Percentiles rank a stretch among this genome's conserved stretches.
Conservation (phyloP, 92 coral and sea anemone species). For the Parazoanthus atlanticus region DNA sequence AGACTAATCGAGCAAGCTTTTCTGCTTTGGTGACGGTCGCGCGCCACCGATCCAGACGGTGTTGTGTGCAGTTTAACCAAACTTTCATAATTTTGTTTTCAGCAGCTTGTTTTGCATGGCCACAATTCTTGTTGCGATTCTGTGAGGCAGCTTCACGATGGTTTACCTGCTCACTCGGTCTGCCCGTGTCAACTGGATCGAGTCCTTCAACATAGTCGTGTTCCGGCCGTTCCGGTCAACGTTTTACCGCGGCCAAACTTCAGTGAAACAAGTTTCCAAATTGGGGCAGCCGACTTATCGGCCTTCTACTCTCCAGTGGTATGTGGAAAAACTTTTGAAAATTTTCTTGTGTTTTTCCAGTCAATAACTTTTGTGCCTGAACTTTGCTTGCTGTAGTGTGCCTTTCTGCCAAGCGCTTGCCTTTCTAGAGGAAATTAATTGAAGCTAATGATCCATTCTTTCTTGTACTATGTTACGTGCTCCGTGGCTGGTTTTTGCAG, state of each 20-base stretch:
- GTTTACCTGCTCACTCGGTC: constrained; percentile 77
- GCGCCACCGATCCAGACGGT: constrained; percentile 26
- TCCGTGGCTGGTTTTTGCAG: constrained; percentile 49
- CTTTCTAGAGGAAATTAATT: constrained; percentile 14
- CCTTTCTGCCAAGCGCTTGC: not conserved
- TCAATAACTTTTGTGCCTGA: not conserved
- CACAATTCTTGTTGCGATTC: constrained; percentile 87
- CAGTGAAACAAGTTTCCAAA: constrained; percentile 71
- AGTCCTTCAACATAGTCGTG: constrained; percentile 82
- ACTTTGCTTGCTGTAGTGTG: not conserved
- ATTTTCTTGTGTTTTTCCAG: not conserved
- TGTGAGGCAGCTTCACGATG: constrained; percentile 80
- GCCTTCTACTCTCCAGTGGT: constrained; percentile 96
- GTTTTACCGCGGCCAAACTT: constrained; percentile 88
- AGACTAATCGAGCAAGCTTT: not conserved
- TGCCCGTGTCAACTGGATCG: constrained; percentile 97
- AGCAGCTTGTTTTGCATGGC: constrained; percentile 83
- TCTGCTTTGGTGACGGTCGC: constrained; percentile 8
- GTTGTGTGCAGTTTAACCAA: constrained; percentile 30
- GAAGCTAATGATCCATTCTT: constrained; percentile 41
- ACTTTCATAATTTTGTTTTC: constrained; percentile 55
- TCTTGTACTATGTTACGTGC: constrained; percentile 37
- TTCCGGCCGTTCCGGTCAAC: constrained; percentile 83
- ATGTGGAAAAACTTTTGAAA: constrained; percentile 41
- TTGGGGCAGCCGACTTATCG: constrained; percentile 81